Evolutionary conservation across 2,113 vertebrate species (phyloP), one percentile per base, ranked within the genome.

Genomic region (Dipodomys stephensi): DNA sequence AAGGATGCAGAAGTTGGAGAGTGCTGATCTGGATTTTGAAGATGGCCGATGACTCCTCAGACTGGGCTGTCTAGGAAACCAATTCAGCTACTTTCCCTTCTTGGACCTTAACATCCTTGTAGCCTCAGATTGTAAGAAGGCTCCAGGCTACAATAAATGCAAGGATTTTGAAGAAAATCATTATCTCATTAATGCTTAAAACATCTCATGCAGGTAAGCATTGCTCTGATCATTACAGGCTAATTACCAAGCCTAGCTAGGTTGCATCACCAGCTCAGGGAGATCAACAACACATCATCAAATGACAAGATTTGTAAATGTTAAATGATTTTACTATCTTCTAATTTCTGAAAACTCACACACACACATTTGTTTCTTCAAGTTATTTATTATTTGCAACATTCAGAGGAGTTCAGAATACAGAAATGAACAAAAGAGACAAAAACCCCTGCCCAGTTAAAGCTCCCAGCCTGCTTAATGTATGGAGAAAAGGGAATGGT

Each of bases 151-250:
- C 22, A 76, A 10, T 72, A 16, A 80, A 39, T 16, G 62, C 39
- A 49, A 9, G 57, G 53, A 86, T 71, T 92, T 82, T 85, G 35
- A 2, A 95, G 71, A 78, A 62, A 65, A 84, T n/a, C 15, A 67
- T 76, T 74, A 68, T 78, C 44, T 23, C 35, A 44, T 88, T 65
- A 65, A 68, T 88, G 68, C 23, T 74, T 86, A 88, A 23, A 86
- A 35, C 4, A 3, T 86, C n/a, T 74, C 35, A 73, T 11, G 8
- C 30, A 87, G 53, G 20, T 64, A 77, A 4, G 9, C 69, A 80
- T 16, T 94, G 62, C 22, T 81, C 69, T 73, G 53, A 57, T 57
- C 53, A 57, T 57, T 57, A 3, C 53, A 13, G 18, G 53, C 53
- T 57, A 68, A 22, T 77, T 65, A 91, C 88, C 80, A 83, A 94